phyloP scores from a whole-genome alignment of 2,113 vertebrate genomes.

The Cyanocitta stelleri region DNA sequence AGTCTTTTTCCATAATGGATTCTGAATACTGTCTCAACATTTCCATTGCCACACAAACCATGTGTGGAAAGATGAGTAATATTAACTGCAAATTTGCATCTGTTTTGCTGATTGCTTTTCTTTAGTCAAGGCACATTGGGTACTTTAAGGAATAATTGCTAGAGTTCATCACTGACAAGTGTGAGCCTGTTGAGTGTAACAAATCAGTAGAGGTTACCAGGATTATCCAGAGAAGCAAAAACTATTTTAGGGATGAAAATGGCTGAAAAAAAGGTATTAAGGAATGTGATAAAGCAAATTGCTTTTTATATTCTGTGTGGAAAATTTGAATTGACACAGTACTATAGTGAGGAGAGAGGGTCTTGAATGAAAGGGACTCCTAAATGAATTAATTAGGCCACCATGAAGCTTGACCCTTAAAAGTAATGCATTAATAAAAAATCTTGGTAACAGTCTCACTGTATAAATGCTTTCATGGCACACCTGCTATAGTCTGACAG shows the following conservation, averaged over 20 bases:
- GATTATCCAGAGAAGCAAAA: neutral
- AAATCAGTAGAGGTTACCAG: neutral
- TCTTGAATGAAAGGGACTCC: neutral
- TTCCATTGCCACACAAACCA: neutral
- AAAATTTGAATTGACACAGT: neutral
- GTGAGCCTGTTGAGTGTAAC: neutral
- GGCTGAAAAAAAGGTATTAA: neutral
- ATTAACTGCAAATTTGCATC: neutral
- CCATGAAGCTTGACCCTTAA: neutral
- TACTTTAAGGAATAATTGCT: neutral
- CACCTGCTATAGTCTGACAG: neutral
- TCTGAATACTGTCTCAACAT: neutral
- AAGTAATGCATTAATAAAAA: neutral
- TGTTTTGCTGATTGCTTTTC: conserved; percentile 29
- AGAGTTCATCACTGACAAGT: neutral
- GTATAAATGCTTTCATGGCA: neutral
- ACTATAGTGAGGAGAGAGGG: neutral
- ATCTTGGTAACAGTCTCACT: neutral
- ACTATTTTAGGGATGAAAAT: neutral
- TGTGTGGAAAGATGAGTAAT: neutral
- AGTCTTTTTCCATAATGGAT: neutral
- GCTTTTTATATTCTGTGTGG: neutral
- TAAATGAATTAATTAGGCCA: neutral
- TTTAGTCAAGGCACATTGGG: conserved; percentile 25
- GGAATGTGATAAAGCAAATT: neutral